These are phyloP conservation scores for Leucophenga montana DNA, from an alignment of 2,888 invertebrate species.

Conservation along the genomic window DNA sequence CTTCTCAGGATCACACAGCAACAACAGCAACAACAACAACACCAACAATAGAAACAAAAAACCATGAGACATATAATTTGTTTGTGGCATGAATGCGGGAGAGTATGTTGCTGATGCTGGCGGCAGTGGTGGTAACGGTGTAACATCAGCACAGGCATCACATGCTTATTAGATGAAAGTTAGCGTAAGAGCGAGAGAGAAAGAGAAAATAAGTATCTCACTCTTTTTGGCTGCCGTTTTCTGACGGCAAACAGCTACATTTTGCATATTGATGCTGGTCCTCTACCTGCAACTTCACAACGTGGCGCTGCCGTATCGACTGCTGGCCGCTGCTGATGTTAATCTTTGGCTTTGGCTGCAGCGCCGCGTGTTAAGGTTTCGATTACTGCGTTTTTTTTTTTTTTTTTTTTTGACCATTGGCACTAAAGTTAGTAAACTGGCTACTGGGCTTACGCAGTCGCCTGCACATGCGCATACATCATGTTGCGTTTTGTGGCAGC, in stretches of 20 bases:
- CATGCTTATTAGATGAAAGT: constrained; percentile 61
- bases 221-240: neutral
- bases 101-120: constrained; percentile 42
- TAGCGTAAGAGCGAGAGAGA: neutral
- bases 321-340: constrained; percentile 43
- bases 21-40: too few species aligned
- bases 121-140: constrained; percentile 38
- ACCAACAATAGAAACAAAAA: too few species aligned
- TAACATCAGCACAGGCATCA: too few species aligned
- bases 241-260: constrained; percentile 41
- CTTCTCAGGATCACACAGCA: constrained; percentile 23
- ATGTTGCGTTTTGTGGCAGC: neutral
- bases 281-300: too few species aligned
- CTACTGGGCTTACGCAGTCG: constrained; percentile 59
- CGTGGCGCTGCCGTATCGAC: constrained; percentile 35
- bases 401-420: neutral
- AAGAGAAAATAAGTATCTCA: neutral
- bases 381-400: constrained; percentile 51
- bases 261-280: constrained; percentile 24
- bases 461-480: constrained; percentile 6
- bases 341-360: constrained; percentile 54
- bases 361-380: constrained; percentile 56
- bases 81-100: constrained; percentile 27
- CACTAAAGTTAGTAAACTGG: neutral
- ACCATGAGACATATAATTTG: constrained; percentile 57